Conservation (phyloP, 2,888 invertebrate genomes). For the Dinocampus coccinellae region DNA sequence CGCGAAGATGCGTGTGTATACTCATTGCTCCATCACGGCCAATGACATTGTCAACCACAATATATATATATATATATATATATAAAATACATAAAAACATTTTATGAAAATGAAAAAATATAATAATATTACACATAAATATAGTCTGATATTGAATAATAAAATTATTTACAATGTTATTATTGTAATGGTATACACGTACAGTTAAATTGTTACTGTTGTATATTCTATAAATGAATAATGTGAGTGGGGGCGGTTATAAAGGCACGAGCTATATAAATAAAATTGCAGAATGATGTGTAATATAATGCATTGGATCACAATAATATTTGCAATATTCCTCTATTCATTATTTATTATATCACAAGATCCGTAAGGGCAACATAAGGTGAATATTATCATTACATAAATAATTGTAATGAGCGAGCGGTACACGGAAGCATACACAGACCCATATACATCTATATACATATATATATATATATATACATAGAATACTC, state of each 20-base stretch:
- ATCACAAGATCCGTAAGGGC: conserved; percentile 38
- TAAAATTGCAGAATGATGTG: conserved; percentile 4
- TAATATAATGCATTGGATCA: conserved; percentile 7
- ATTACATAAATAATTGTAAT: conserved; percentile 52
- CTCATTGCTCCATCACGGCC: conserved; percentile 37
- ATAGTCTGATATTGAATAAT: background rate
- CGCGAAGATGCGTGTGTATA: conserved; percentile 5
- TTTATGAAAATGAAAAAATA: background rate
- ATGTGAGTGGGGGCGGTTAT: conserved; percentile 26
- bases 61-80: conserved; percentile 21
- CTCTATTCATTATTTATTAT: conserved; percentile 29
- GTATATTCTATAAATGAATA: conserved; percentile 18
- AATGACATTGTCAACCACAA: conserved; percentile 49
- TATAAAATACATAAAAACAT: background rate
- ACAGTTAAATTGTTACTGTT: background rate
- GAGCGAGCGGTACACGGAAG: conserved; percentile 56
- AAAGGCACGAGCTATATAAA: background rate
- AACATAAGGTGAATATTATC: conserved; percentile 46
- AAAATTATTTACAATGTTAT: background rate
- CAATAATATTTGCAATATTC: conserved; percentile 26
- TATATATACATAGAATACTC: background rate
- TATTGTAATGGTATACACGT: background rate
- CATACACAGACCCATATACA: conserved; percentile 45
- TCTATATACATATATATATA: conserved; percentile 27
- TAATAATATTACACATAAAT: background rate